phyloP scores from a whole-genome alignment of 2,888 invertebrate species.

The Parnassius glacialis region DNA sequence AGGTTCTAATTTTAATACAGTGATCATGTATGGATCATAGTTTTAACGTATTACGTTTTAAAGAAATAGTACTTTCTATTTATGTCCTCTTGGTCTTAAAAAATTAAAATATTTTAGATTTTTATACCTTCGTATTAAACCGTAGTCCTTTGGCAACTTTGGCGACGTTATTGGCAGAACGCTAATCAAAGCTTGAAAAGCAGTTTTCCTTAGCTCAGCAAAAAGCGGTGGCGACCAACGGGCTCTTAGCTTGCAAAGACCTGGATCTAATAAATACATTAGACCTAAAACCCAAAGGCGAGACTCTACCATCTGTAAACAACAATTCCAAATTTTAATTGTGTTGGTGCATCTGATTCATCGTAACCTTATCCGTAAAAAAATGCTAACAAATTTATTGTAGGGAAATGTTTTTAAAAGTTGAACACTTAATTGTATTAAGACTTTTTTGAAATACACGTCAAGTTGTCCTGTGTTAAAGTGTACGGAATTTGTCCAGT shows the following conservation, averaged over 20 bases:
- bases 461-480: conserved; percentile 52
- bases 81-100: no score
- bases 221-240: conserved; percentile 57
- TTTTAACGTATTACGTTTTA: no score
- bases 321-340: neutral
- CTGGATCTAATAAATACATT: conserved; percentile 65
- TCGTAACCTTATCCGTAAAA: neutral
- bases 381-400: conserved; percentile 55
- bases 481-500: conserved; percentile 53
- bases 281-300: conserved; percentile 61
- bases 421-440: conserved; percentile 54
- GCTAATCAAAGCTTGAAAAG: conserved; percentile 59
- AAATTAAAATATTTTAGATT: no score
- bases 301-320: conserved; percentile 54
- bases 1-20: no score
- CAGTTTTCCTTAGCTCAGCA: conserved; percentile 54
- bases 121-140: conserved; percentile 55
- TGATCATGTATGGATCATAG: no score
- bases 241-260: conserved; percentile 46
- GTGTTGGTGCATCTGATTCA: no score
- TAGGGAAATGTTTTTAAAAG: conserved; percentile 51
- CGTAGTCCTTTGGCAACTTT: conserved; percentile 44
- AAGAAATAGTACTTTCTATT: no score
- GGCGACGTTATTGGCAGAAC: conserved; percentile 43
- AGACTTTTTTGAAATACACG: conserved; percentile 60